A percentile compares a stretch with the other conserved stretches of the same genome.
Conservation (phyloP, 2,888 invertebrate species). For the Chrysotoxum bicinctum region DNA sequence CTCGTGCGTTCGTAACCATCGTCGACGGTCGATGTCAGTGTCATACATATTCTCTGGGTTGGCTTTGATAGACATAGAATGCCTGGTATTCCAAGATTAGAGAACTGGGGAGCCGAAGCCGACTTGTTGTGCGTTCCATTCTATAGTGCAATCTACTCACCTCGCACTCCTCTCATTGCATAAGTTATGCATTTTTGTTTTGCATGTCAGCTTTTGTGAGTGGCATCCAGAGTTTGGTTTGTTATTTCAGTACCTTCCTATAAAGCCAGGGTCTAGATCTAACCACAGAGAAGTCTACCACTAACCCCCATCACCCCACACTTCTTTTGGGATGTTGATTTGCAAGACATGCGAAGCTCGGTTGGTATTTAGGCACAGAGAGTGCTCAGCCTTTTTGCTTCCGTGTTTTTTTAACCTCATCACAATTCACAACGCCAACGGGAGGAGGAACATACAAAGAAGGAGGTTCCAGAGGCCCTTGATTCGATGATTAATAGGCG, state of each 20-base stretch:
- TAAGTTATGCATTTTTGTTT: slow-evolving; percentile 52
- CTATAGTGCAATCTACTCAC: neutral
- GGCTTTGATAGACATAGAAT: slow-evolving; percentile 61
- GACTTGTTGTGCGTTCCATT: slow-evolving; percentile 47
- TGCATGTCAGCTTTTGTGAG: slow-evolving; percentile 54
- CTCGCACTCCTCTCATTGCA: neutral
- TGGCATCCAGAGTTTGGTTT: slow-evolving; percentile 21
- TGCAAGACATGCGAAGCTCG: slow-evolving; percentile 26
- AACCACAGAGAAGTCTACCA: neutral
- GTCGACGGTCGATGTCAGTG: slow-evolving; percentile 29
- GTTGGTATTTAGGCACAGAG: slow-evolving; percentile 18
- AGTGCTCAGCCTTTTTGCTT: slow-evolving; percentile 28
- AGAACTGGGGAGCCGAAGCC: slow-evolving; percentile 16
- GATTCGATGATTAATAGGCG: slow-evolving; percentile 69
- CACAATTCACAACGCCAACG: neutral
- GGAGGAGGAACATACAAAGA: neutral
- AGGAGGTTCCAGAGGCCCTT: slow-evolving; percentile 30
- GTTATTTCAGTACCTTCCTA: slow-evolving; percentile 50
- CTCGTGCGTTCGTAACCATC: neutral
- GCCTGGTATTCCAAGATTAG: slow-evolving; percentile 56
- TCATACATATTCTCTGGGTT: slow-evolving; percentile 30
- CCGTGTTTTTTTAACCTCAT: slow-evolving; percentile 40
- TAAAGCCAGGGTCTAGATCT: slow-evolving; percentile 25
- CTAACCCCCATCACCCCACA: neutral
- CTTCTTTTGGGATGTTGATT: slow-evolving; percentile 39